Evolutionary conservation across 2,888 invertebrate genomes (phyloP).

Genomic region (Lissocephala sabroskyi): DNA sequence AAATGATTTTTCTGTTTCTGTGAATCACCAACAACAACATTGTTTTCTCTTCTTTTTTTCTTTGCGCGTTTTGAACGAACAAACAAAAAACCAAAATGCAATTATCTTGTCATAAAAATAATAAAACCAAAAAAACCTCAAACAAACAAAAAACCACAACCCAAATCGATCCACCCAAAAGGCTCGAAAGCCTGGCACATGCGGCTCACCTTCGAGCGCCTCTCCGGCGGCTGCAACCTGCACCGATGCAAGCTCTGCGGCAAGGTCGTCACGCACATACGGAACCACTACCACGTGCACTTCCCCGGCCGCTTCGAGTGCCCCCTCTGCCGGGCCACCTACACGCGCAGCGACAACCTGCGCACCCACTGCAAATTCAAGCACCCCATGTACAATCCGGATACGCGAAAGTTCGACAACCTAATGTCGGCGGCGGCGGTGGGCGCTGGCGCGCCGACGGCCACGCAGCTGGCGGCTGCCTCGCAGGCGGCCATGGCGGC

Average conservation of each 20-base stretch:
- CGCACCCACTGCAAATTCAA: conserved; percentile 95
- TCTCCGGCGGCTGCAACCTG: conserved; percentile 93
- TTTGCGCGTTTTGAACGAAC: conserved; percentile 66
- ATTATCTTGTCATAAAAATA: conserved; percentile 33
- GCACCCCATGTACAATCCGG: conserved; percentile 89
- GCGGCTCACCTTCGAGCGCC: conserved; percentile 94
- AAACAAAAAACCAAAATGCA: conserved; percentile 26
- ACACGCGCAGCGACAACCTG: conserved; percentile 93
- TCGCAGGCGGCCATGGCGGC: conserved; percentile 71
- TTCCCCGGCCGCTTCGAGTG: conserved; percentile 94
- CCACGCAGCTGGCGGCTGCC: conserved; percentile 74
- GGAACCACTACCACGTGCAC: conserved; percentile 95
- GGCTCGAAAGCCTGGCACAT: conserved; percentile 96
- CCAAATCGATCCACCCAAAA: conserved; percentile 72
- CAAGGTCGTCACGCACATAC: conserved; percentile 95
- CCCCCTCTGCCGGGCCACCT: conserved; percentile 91
- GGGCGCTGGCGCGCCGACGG: conserved; percentile 75
- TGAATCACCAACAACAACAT: conserved; percentile 73
- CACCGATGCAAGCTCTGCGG: conserved; percentile 95
- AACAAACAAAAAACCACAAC: conserved; percentile 28
- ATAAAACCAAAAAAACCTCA: conserved; percentile 32
- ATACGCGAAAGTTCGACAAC: conserved; percentile 89
- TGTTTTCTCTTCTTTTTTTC: conserved; percentile 71
- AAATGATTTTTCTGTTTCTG: conserved; percentile 69
- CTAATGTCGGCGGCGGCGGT: conserved; percentile 76